A percentile compares a stretch with the other conserved stretches of the same genome.
These are phyloP conservation scores for Luscinia megarhynchos DNA, from an alignment of 2,797 vertebrate genomes.

Conservation along the genomic window DNA sequence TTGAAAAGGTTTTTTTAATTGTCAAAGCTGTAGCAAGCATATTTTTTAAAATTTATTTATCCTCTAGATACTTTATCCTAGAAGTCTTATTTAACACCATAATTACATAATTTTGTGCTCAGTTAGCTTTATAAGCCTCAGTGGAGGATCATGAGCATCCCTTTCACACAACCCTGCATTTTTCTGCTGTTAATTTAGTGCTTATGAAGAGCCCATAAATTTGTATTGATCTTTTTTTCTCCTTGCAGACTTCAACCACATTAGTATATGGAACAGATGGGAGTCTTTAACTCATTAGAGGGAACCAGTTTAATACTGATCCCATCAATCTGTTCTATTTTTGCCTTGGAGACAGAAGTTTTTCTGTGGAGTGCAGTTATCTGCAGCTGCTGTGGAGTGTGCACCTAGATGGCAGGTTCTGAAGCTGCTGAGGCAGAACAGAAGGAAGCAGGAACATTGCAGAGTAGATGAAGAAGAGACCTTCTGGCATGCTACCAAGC, in stretches of 20 bases:
- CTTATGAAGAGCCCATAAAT: constrained; percentile 68
- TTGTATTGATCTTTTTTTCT: constrained; percentile 61
- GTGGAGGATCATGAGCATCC: not conserved
- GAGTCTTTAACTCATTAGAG: constrained; percentile 71
- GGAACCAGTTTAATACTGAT: constrained; percentile 57
- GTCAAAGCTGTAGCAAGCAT: not conserved
- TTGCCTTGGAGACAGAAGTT: constrained; percentile 33
- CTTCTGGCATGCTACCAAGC: constrained; percentile 19
- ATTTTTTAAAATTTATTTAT: not conserved
- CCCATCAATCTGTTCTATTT: constrained; percentile 67
- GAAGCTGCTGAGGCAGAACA: constrained; percentile 35
- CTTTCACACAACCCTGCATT: not conserved
- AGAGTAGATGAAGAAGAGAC: not conserved
- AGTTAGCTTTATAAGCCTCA: constrained; percentile 57
- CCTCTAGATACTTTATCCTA: not conserved
- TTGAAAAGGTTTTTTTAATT: not conserved
- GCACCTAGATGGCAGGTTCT: constrained; percentile 25
- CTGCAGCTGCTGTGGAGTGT: not conserved
- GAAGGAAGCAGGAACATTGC: not conserved
- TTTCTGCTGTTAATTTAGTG: constrained; percentile 55
- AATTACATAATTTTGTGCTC: constrained; percentile 59
- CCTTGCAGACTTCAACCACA: constrained; percentile 13
- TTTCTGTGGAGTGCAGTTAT: constrained; percentile 29
- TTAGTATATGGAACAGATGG: constrained; percentile 66
- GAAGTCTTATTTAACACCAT: constrained; percentile 53